Evolutionary conservation across 2,113 vertebrate species (phyloP), one percentile per base, ranked within the genome.

Genomic region (Loxodonta africana): DNA sequence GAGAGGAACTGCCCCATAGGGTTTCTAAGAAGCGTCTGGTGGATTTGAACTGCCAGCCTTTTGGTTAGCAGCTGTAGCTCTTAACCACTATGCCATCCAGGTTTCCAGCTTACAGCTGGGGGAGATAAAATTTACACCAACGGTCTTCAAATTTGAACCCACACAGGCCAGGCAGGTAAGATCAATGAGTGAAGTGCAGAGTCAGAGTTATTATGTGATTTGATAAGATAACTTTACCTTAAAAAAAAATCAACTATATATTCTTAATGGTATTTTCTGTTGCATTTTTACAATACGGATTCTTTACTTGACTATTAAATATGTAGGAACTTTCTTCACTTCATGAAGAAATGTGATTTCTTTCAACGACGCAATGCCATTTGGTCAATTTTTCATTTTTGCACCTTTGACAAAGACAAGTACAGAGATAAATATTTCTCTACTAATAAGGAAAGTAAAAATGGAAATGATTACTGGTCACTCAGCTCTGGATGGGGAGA

Each of bases 331-430:
- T 73, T 77, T 51, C 63, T 93, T 78, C 5, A 41, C 76, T 69
- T 94, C 8, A 25, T 37, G 88, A 81, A 91, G 26, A 87, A 76
- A 57, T 81, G 23, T 77, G 53, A 74, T 51, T 48, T 76, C 33
- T 92, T 88, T 88, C 11, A 44, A 83, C 76, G 57, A 78, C 2
- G 41, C 8, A 88, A n/a, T n/a, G 17, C 28, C 10, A 14, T 83
- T 88, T 69, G 73, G 30, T 60, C 3, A 73, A 0, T 51, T 46
- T 57, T 33, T 90, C 73, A 11, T 44, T 62, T 83, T 12, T 46
- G 37, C 15, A 14, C 62, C 67, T 93, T 77, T 26, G 85, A 83
- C 41, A 92, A 60, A 96, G 85, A 83, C 12, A n/a, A 81, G 20
- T n/a, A 15, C 33, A 48, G 14, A 44, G 26, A 85, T 51, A 81